Evolutionary conservation across 2,113 vertebrate species (phyloP).

Genomic region (Falcunculus frontatus): DNA sequence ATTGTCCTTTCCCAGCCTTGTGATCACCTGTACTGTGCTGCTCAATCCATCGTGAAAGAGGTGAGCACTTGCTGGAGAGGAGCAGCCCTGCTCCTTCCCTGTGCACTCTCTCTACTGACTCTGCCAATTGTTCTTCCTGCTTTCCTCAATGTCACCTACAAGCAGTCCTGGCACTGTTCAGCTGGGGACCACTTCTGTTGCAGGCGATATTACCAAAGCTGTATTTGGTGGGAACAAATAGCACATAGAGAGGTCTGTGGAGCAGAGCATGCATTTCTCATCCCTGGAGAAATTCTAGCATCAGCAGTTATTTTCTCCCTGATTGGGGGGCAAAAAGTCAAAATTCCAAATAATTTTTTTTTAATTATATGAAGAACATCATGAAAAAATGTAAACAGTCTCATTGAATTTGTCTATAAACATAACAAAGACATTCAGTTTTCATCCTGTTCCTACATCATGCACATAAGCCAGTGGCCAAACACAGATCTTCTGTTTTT

Average conservation of each 20-base stretch:
- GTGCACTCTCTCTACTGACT: neutral
- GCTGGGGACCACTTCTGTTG: neutral
- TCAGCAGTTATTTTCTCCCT: neutral
- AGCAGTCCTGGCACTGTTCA: neutral
- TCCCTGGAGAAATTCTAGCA: neutral
- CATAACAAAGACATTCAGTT: neutral
- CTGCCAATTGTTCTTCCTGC: neutral
- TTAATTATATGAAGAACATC: neutral
- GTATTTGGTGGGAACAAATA: neutral
- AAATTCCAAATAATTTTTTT: neutral
- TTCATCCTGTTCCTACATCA: neutral
- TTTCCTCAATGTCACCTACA: neutral
- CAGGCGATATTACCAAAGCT: neutral
- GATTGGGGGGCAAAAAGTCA: neutral
- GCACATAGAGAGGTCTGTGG: rapidly evolving
- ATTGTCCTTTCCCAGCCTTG: neutral
- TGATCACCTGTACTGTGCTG: neutral
- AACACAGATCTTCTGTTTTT: too few species aligned
- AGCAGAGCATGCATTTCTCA: neutral
- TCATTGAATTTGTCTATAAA: neutral
- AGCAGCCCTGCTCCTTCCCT: neutral
- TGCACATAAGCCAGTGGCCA: neutral
- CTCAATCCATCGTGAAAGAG: neutral
- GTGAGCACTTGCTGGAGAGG: neutral
- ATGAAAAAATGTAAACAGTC: neutral